Evolutionary conservation across 2,888 invertebrate species (phyloP).

Genomic region (Acleris cristana): DNA sequence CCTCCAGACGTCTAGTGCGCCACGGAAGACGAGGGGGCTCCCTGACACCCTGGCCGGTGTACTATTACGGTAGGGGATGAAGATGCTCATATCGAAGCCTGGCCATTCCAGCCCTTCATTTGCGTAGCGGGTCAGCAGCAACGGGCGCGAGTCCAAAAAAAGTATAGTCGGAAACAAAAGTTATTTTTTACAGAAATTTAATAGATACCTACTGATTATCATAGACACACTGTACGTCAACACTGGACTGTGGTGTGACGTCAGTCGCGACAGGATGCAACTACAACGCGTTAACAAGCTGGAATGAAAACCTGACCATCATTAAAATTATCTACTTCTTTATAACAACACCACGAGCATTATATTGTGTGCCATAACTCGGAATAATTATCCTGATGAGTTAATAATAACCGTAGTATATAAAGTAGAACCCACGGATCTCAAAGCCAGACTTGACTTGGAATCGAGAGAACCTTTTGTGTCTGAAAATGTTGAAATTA

Average conservation of each 20-base stretch:
- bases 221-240: too few relatives aligned
- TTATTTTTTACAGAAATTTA: too few relatives aligned
- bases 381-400: slow-evolving; percentile 31
- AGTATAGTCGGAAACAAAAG: too few relatives aligned
- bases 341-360: slow-evolving; percentile 32
- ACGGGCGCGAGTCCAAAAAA: too few relatives aligned
- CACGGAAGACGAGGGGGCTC: too few relatives aligned
- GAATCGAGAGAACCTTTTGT: slow-evolving; percentile 7
- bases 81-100: too few relatives aligned
- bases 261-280: slow-evolving; percentile 18
- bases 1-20: too few relatives aligned
- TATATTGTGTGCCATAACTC: slow-evolving; percentile 22
- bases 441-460: slow-evolving; percentile 15
- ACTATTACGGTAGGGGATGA: too few relatives aligned
- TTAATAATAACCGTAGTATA: slow-evolving; percentile 35
- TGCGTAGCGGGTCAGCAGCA: too few relatives aligned
- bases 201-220: too few relatives aligned
- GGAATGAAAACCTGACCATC: slow-evolving; percentile 32
- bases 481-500: slow-evolving; percentile 21
- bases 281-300: slow-evolving; percentile 27
- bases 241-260: not conserved
- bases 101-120: too few relatives aligned
- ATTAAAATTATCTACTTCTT: slow-evolving; percentile 33
- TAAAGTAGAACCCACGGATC: slow-evolving; percentile 14
- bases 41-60: too few relatives aligned